phyloP scores from a whole-genome alignment of 1,140 invertebrate species.

The Ctenoplectra terminalis region DNA sequence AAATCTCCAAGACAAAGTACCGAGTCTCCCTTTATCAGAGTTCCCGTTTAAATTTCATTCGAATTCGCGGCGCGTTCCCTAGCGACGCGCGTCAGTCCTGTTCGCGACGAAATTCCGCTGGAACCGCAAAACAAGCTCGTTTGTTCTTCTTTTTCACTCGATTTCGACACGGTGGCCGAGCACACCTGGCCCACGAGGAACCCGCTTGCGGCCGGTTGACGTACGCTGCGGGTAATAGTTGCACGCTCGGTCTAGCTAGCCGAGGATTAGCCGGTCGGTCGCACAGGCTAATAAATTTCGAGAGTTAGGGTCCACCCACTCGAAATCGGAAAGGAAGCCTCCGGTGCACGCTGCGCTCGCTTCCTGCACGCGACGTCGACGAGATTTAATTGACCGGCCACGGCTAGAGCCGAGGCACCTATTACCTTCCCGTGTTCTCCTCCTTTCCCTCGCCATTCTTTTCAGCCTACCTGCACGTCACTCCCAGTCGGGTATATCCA shows the following conservation, averaged over 20 bases:
- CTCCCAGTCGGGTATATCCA: neutral
- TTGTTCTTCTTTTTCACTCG: neutral
- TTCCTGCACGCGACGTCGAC: constrained; percentile 72
- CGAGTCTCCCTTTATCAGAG: neutral
- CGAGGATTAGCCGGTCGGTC: constrained; percentile 64
- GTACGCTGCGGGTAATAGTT: constrained; percentile 60
- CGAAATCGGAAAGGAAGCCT: constrained; percentile 71
- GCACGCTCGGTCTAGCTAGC: constrained; percentile 50
- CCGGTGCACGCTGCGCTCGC: constrained; percentile 65
- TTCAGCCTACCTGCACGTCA: neutral
- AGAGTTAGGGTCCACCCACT: constrained; percentile 66
- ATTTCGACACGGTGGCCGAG: neutral
- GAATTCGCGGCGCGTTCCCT: neutral
- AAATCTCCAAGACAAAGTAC: neutral
- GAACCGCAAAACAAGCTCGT: neutral
- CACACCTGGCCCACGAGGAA: constrained; percentile 16
- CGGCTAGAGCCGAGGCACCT: constrained; percentile 57
- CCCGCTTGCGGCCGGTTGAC: constrained; percentile 31
- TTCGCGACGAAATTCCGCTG: neutral
- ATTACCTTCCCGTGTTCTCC: constrained; percentile 51
- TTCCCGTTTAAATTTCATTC: constrained; percentile 9
- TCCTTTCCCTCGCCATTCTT: constrained; percentile 28
- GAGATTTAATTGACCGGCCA: constrained; percentile 70
- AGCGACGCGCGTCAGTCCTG: neutral
- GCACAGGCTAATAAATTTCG: constrained; percentile 70